Evolutionary conservation across 2,113 vertebrate genomes (phyloP).

Genomic region (Cebidichthys violaceus): DNA sequence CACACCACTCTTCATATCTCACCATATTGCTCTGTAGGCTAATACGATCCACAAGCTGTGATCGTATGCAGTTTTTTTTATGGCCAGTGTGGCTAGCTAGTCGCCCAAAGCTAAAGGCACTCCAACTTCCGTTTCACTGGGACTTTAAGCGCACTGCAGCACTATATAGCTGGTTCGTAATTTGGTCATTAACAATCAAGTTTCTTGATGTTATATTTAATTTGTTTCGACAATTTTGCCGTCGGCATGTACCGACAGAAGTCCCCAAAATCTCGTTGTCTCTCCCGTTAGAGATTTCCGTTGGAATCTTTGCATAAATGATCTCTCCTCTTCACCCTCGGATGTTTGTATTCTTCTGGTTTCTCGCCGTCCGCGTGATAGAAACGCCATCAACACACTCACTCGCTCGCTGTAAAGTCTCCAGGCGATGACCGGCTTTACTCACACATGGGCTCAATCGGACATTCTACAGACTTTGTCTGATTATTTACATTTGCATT

Average conservation of each 20-base stretch:
- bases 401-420: neutral
- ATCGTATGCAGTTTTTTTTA: no score
- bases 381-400: neutral
- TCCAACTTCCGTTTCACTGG: no score
- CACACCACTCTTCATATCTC: no score
- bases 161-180: neutral
- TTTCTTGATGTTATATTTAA: neutral
- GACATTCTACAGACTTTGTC: neutral
- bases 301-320: neutral
- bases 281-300: neutral
- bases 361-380: neutral
- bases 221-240: neutral
- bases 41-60: no score
- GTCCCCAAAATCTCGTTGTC: neutral
- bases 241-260: neutral
- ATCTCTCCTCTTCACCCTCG: neutral
- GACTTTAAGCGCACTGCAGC: no score
- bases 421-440: neutral
- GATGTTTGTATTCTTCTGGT: neutral
- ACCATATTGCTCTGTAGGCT: no score
- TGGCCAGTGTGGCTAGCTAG: neutral
- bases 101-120: neutral
- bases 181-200: neutral
- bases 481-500: neutral
- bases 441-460: neutral